phyloP scores from a whole-genome alignment of 2,888 invertebrate genomes.

The Torymus texanus region DNA sequence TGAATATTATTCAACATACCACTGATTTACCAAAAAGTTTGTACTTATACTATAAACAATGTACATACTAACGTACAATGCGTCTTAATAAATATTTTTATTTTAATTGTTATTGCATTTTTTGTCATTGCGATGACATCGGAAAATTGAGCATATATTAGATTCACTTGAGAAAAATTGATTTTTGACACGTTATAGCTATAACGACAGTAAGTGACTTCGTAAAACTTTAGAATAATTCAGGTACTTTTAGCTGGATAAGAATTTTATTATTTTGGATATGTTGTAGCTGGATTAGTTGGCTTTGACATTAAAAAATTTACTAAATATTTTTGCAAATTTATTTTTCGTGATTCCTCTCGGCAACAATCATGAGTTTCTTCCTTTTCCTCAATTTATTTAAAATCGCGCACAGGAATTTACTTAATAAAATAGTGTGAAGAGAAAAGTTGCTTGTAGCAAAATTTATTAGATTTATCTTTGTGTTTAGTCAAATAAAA shows the following conservation, averaged over 20 bases:
- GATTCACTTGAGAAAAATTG: constrained; percentile 15
- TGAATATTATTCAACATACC: constrained; percentile 13
- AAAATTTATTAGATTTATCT: no score
- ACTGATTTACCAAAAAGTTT: constrained; percentile 43
- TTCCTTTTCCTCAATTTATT: no score
- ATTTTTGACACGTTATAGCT: constrained; percentile 31
- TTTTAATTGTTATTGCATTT: constrained; percentile 37
- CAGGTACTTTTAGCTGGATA: constrained; percentile 55
- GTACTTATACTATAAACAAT: constrained; percentile 45
- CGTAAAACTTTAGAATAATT: constrained; percentile 52
- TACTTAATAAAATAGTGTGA: no score
- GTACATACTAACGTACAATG: constrained; percentile 21
- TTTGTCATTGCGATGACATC: constrained; percentile 18
- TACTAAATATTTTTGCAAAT: constrained; percentile 26
- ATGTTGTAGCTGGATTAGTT: constrained; percentile 32
- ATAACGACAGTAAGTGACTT: constrained; percentile 20
- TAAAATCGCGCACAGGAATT: no score
- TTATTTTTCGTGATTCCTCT: constrained; percentile 21
- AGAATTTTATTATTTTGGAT: constrained; percentile 49
- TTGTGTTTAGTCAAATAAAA: no score
- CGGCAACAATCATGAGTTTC: constrained; percentile 15
- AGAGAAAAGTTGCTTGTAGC: no score
- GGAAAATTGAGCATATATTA: constrained; percentile 24
- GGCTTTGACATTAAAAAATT: constrained; percentile 27
- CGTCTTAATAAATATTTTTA: constrained; percentile 33